Base-by-base conservation (phyloP, 1,140 invertebrate genomes). In the Conus ventricosus region DNA sequence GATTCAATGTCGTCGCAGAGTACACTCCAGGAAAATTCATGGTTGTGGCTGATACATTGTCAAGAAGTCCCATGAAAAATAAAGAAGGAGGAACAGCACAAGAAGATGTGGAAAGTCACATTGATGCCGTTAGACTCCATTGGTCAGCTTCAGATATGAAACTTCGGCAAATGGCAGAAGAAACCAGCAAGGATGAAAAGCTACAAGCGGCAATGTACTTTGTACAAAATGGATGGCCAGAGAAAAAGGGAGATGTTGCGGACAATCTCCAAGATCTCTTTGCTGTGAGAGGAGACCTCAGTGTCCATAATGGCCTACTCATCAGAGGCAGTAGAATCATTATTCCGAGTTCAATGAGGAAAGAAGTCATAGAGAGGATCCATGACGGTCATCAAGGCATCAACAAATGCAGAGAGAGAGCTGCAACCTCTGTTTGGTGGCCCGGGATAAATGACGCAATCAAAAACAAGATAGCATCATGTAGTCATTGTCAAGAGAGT, bases 11-110 rank as follows among this genome's bases (percentile, higher is more conserved):
- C 17, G 57, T 20, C 71, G 87, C 83, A 6, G 85, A 89, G 88
- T 83, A 90, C 78, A 83, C 88, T 1, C 89, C 88, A 81, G 90
- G 89, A n/a, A 91, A 91, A 89, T 17, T 75, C 10, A n/a, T 92
- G 57, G 55, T 89, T 39, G 85, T 91, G 5, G 83, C 90, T 20
- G 90, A 91, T 27, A 90, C 90, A 13, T 83, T 92, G 8, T 92
- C 89, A 13, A 8, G 90, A 27, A 81, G 60, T 63, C 90, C 90
- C 3, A 11, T 88, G 8, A 51, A 51, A 13, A 27, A 13, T 39
- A 27, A 20, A 23, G 63, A 84, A 23, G 17, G 76, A 8, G 78
- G 60, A n/a, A 55, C 23, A 60, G 15, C 57, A 60, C 57, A 60
- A 60, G 57, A 60, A 13, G n/a, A 87, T 25, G 20, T 17, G 15